Percentiles rank a stretch among this genome's conserved stretches.
Evolutionary conservation across 2,888 invertebrate species (phyloP).

Genomic region (Monoplex corrugatus): DNA sequence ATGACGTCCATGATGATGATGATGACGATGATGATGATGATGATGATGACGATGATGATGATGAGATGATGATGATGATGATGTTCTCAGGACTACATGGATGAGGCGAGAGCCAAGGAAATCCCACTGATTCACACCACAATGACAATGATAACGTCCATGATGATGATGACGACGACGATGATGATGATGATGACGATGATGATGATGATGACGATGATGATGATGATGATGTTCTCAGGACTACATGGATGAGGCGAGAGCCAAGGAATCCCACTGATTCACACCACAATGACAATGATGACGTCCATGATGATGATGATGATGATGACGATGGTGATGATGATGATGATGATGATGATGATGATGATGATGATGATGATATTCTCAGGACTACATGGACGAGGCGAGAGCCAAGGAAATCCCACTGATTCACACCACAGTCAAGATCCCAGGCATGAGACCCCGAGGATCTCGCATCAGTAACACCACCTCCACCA

Average conservation of each 20-base stretch:
- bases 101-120: too few species aligned
- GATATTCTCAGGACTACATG: slow-evolving; percentile 94
- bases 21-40: neutral
- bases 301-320: slow-evolving; percentile 47
- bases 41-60: neutral
- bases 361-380: slow-evolving; percentile 1
- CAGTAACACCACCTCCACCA: slow-evolving; percentile 44
- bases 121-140: too few species aligned
- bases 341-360: slow-evolving; percentile 42
- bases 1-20: neutral
- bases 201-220: slow-evolving; percentile 26
- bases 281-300: slow-evolving; percentile 39
- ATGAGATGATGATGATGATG: neutral
- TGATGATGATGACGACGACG: neutral
- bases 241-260: slow-evolving; percentile 8
- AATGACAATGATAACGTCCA: neutral
- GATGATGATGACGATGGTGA: slow-evolving; percentile 37
- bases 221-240: neutral
- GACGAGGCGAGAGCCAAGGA: slow-evolving; percentile 96
- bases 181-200: slow-evolving; percentile 36
- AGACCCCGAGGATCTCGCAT: slow-evolving; percentile 82
- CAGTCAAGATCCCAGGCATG: slow-evolving; percentile 98
- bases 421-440: slow-evolving; percentile 96
- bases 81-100: neutral
- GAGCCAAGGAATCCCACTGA: neutral